Conservation (phyloP, 1,140 invertebrate species). For the Polypedilum vanderplanki region DNA sequence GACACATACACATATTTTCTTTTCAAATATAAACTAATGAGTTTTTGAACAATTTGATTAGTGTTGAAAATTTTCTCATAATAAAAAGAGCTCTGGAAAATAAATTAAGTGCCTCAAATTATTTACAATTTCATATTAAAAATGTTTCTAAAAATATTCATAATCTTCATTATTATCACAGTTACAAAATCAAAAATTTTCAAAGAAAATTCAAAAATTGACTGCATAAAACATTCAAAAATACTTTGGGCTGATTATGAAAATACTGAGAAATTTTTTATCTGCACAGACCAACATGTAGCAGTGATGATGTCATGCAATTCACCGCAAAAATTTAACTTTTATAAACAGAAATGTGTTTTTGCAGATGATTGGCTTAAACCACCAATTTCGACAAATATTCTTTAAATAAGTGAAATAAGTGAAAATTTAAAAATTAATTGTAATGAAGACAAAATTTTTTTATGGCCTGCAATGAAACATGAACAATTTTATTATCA, state of each 20-base stretch:
- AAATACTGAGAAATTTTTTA: neutral
- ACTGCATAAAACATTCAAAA: neutral
- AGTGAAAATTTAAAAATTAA: neutral
- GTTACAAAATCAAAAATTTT: no score
- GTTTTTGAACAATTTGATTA: no score
- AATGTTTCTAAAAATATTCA: no score
- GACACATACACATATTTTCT: no score
- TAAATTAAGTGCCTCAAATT: no score
- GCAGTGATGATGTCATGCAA: neutral
- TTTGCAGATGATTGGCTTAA: neutral
- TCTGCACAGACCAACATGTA: neutral
- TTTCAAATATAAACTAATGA: no score
- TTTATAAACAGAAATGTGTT: neutral
- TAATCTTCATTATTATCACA: no score
- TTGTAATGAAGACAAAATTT: no score
- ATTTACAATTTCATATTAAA: no score
- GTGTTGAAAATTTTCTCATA: no score
- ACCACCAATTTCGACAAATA: neutral
- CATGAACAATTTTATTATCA: neutral
- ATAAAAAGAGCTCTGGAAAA: no score
- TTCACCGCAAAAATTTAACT: neutral
- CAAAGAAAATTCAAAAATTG: neutral
- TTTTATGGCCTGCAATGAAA: neutral
- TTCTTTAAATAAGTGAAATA: neutral
- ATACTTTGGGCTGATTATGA: neutral